Evolutionary conservation across 1,140 invertebrate species (phyloP).

Genomic region (Schlechtendalia chinensis): DNA sequence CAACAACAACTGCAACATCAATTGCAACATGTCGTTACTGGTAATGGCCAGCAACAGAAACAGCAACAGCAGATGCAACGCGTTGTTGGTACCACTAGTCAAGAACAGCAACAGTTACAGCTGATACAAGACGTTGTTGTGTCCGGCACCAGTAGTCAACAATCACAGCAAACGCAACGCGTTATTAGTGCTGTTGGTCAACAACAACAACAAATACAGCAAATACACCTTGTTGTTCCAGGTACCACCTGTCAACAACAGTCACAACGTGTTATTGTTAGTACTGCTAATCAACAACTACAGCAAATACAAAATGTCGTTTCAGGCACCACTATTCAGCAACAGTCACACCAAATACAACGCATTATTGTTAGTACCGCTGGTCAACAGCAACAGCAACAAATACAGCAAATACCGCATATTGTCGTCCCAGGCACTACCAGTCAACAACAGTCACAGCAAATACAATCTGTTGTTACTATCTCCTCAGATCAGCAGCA

Average conservation of each 20-base stretch:
- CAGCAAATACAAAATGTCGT: background rate
- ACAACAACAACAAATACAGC: background rate
- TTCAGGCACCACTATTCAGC: background rate
- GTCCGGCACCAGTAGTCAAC: background rate
- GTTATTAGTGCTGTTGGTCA: background rate
- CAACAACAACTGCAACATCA: background rate
- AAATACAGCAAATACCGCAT: background rate
- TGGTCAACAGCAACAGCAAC: background rate
- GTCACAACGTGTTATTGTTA: conserved; percentile 5
- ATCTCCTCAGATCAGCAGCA: background rate
- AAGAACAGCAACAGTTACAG: background rate
- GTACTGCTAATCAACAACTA: background rate
- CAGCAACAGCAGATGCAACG: background rate
- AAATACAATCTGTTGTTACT: background rate
- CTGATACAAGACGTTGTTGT: background rate
- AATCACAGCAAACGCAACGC: background rate
- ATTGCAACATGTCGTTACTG: background rate
- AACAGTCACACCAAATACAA: background rate
- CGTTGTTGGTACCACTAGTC: background rate
- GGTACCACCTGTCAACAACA: background rate
- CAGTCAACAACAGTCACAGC: background rate
- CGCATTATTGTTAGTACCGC: background rate
- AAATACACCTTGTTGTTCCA: background rate
- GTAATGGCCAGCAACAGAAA: background rate
- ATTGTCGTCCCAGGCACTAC: background rate